These are phyloP conservation scores for Limnephilus marmoratus DNA, from an alignment of 2,888 invertebrate genomes.

Conservation along the genomic window DNA sequence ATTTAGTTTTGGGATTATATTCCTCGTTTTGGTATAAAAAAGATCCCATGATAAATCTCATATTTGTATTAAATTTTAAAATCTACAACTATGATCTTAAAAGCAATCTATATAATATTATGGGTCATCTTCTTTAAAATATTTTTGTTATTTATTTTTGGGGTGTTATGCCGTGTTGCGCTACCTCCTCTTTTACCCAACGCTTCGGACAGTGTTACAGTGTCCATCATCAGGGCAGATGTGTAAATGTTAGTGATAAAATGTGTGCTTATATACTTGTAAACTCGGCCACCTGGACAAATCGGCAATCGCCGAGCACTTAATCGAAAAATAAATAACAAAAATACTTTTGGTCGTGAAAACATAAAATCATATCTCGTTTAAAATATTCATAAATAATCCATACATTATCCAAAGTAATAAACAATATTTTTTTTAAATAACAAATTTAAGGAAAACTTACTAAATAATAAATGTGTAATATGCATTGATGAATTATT, in stretches of 20 bases:
- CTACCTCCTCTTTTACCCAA: no score
- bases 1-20: not conserved
- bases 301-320: no score
- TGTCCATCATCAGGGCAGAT: no score
- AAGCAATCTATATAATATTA: not conserved
- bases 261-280: no score
- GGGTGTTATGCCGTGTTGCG: no score
- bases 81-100: not conserved
- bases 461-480: not conserved
- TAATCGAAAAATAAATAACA: no score
- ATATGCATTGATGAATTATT: not conserved
- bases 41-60: not conserved
- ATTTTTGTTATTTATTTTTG: no score
- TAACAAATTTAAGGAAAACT: not conserved
- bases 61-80: not conserved
- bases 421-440: not conserved
- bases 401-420: not conserved
- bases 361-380: no score
- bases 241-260: no score
- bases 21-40: not conserved
- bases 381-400: not conserved
- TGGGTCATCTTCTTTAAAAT: not conserved
- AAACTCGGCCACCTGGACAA: no score
- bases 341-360: no score
- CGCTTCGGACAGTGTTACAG: no score